Evolutionary conservation across 2,797 vertebrate genomes (phyloP), one percentile per base, ranked within the genome.

Genomic region (Chloroceryle inda): DNA sequence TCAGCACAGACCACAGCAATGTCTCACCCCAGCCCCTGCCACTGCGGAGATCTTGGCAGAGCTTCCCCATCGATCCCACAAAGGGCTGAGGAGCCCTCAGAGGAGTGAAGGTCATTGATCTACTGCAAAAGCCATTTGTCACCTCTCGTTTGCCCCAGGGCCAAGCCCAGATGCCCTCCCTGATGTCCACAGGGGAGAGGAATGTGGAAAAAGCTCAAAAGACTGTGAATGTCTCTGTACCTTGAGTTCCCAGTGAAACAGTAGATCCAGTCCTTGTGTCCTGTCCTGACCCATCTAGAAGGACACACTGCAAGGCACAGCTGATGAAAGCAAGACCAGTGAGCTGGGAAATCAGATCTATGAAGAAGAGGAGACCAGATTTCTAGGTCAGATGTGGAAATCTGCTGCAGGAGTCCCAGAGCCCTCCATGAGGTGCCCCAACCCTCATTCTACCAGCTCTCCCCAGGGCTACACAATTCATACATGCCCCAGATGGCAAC

Each of bases 101-200:
- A 61, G 45, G 22, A 24, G 9, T 38, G 31, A 52, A 75, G 24
- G 52, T 64, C 83, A 58, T 17, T 1, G 1, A 38, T 23, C 55
- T 26, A 22, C 61, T 19, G n/a, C 66, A 29, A 5, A 55, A 80
- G 47, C 14, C 4, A 19, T 37, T 44, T 58, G 56, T 49, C 55
- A 29, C 12, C 56, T 64, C 35, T 40, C 0, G 0, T 37, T 66
- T 68, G 23, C 45, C 33, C 24, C 9, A 19, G 16, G 16, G 26
- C 58, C 26, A 52, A 80, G 21, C 13, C 44, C 17, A 64, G 71
- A 50, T 61, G 22, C 20, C 26, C 22, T 73, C 40, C n/a, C 15
- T 23, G 8, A 9, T 50, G 62, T 11, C 31, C 33, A 33, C 31
- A 22, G 10, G 5, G n/a, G 12, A 81, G 38, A 84, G 11, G 18